phyloP scores from a whole-genome alignment of 2,113 vertebrate genomes.

The Progne subis region DNA sequence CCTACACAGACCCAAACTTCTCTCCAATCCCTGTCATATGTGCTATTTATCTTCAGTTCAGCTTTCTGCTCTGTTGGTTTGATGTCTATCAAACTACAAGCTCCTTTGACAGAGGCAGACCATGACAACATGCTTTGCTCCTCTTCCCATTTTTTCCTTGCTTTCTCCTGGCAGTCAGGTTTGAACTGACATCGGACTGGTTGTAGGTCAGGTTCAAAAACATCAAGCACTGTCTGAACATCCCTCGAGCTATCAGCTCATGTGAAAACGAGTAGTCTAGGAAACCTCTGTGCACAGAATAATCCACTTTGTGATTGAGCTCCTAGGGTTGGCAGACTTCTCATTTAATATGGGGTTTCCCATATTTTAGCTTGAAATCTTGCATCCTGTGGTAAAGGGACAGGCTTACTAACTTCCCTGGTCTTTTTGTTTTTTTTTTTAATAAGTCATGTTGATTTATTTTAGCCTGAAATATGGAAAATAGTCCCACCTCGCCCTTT shows the following conservation, averaged over 20 bases:
- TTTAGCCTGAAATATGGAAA: neutral
- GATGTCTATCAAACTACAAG: neutral
- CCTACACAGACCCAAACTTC: neutral
- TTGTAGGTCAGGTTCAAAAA: conserved; percentile 56
- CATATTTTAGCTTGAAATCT: neutral
- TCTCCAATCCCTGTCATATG: fast-evolving
- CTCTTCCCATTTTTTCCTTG: neutral
- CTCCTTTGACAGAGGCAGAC: conserved; percentile 16
- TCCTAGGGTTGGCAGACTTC: neutral
- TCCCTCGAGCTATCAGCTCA: conserved; percentile 2
- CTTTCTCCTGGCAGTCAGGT: neutral
- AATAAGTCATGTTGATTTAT: neutral
- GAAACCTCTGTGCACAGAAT: conserved; percentile 12
- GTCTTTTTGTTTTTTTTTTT: neutral
- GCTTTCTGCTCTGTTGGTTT: conserved; percentile 33
- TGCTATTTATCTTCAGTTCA: neutral
- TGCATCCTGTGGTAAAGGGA: neutral
- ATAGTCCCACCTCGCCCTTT: neutral
- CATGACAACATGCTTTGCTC: neutral
- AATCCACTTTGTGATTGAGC: neutral
- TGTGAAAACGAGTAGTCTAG: conserved; percentile 30
- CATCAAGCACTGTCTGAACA: conserved; percentile 28
- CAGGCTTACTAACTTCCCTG: neutral
- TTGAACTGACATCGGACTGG: conserved; percentile 19
- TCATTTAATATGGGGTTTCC: neutral